A percentile compares a stretch with the other conserved stretches of the same genome.
These are phyloP conservation scores for Harlomillsia oculata DNA, from an alignment of 1,140 invertebrate species.

Conservation along the genomic window DNA sequence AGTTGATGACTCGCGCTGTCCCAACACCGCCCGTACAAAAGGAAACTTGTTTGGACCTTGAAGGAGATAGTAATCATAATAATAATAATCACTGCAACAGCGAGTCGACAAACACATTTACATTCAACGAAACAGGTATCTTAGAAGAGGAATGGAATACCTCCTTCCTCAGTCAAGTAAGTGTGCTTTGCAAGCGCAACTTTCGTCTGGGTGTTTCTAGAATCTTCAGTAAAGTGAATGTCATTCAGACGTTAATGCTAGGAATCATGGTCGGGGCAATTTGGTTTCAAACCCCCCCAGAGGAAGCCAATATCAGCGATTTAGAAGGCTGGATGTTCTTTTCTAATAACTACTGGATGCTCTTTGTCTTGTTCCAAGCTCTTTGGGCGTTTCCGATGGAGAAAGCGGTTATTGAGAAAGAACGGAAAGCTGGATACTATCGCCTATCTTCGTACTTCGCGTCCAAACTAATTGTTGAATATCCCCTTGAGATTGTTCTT, in stretches of 20 bases:
- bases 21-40: too few relatives aligned
- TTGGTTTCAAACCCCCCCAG: constrained; percentile 43
- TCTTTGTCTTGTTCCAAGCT: constrained; percentile 72
- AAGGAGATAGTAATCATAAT: neutral
- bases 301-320: constrained; percentile 42
- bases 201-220: constrained; percentile 41
- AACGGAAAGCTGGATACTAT: constrained; percentile 67
- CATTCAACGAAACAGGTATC: neutral
- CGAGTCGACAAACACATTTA: neutral
- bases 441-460: constrained; percentile 71
- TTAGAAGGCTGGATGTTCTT: constrained; percentile 46
- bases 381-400: constrained; percentile 69
- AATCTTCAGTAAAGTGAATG: constrained; percentile 44
- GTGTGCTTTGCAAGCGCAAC: constrained; percentile 41
- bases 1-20: too few relatives aligned
- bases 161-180: constrained; percentile 43
- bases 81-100: constrained; percentile 1
- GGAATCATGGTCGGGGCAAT: constrained; percentile 42
- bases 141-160: constrained; percentile 40
- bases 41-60: neutral
- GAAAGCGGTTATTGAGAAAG: constrained; percentile 70
- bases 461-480: constrained; percentile 62
- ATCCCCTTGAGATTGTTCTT: constrained; percentile 63
- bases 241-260: constrained; percentile 43
- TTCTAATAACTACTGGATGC: constrained; percentile 51